Evolutionary conservation across 2,113 vertebrate species (phyloP), one percentile per base, ranked within the genome.

Genomic region (Gymnobelideus leadbeateri): DNA sequence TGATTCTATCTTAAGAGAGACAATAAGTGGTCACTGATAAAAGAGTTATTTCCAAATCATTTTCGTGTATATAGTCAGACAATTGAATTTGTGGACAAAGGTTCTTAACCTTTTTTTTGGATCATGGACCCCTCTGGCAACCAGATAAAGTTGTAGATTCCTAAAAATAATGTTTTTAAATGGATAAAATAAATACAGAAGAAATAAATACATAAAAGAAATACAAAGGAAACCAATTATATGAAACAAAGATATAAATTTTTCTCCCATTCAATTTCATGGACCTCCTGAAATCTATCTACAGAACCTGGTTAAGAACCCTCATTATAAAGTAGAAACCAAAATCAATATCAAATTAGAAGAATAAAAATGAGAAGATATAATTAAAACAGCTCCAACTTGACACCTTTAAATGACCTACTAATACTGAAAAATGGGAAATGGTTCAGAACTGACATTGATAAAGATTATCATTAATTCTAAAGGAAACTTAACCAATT

Each of bases 321-420:
- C 68, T 84, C 23, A n/a, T 84, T 84, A 23, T 21, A 84, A 19
- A 84, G n/a, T 19, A 84, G 68, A 43, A 43, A 84, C n/a, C 68
- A 84, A 77, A 84, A 84, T 84, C 68, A 84, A 84, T 84, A 84
- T 19, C 68, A 84, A 43, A 84, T 84, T 84, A 84, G 68, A 84
- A 84, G 68, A 84, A 84, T 43, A 84, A 84, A 84, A 84, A 84
- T 84, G 68, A 43, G 68, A 84, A 84, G 68, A 43, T 43, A 43
- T 84, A 43, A 84, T 84, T 84, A 84, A 43, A 84, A 84, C 68
- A 84, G 43, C n/a, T 43, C 68, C n/a, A 84, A 84, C 68, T 84
- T 84, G 68, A 43, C 68, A 84, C 19, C 43, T 84, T 43, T 84
- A 84, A 84, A 43, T 84, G 37, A 84, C 68, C 19, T 23, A 43